phyloP scores from a whole-genome alignment of 2,113 vertebrate genomes.

The Trematocara stigmaticum region DNA sequence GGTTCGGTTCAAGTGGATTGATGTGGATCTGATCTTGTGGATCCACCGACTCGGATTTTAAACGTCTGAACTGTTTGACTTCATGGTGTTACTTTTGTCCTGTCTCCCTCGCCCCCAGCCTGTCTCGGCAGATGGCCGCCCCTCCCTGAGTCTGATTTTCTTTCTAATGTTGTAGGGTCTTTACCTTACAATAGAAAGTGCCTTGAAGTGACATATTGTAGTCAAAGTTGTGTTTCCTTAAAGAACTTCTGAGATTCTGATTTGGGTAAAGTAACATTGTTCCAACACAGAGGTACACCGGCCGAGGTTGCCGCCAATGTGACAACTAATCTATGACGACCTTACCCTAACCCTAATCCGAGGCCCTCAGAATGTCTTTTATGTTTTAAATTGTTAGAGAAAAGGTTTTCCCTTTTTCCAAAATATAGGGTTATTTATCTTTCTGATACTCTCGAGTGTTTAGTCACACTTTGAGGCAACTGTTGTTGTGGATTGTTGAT shows the following conservation, averaged over 20 bases:
- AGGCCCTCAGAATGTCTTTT: neutral
- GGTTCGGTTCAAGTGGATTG: neutral
- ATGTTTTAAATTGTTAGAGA: neutral
- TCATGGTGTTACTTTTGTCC: neutral
- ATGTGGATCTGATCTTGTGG: neutral
- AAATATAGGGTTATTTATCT: neutral
- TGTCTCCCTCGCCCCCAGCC: neutral
- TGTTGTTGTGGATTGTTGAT: neutral
- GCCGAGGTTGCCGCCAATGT: neutral
- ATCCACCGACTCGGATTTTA: neutral
- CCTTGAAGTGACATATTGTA: neutral
- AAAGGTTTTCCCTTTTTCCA: neutral
- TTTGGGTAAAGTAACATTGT: neutral
- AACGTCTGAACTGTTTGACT: neutral
- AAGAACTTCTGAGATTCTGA: neutral
- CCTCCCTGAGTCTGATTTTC: neutral
- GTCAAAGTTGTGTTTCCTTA: neutral
- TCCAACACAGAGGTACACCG: neutral
- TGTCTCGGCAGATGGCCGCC: neutral
- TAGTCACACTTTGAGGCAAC: neutral
- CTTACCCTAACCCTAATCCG: neutral
- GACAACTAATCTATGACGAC: neutral
- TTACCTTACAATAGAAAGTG: neutral
- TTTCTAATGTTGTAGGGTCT: neutral
- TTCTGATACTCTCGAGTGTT: neutral